Base-by-base conservation (phyloP, 1,140 invertebrate genomes). In the Cardiocondyla obscurior region DNA sequence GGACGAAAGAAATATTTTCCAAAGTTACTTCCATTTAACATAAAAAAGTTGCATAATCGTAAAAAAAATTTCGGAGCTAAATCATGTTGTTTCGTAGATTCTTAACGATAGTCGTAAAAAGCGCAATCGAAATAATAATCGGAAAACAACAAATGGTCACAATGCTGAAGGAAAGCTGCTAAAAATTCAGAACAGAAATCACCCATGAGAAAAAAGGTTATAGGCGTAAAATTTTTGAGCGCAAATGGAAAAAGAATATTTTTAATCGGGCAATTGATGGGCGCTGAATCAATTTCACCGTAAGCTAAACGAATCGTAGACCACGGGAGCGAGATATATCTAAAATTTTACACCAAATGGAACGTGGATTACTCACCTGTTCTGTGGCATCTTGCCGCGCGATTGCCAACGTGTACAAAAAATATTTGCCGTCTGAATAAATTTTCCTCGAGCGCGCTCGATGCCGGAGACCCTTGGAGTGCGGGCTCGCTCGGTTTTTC, bases 351-450 rank as follows among this genome's bases (percentile, higher is more conserved):
- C 14, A 33, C 19, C 25, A 85, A 91, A 89, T 67, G 74, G 69
- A 86, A 88, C 67, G 39, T 67, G 39, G 46, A 73, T 67, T 28
- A 85, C 93, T 93, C 84, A 94, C 93, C 93, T 93, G 25, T 91
- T 92, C 82, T 93, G 91, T 85, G 93, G 93, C 93, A 94, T 94
- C 86, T 90, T 92, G 91, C 55, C 70, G 83, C 67, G 57, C n/a
- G 81, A 87, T 90, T 89, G 90, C 84, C 89, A 89, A 92, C 90
- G 88, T 90, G 91, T 92, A 88, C 87, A 85, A 51, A 67, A 88
- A 83, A 65, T 83, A 86, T 82, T 65, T 51, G 25, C 16, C 5
- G 36, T 42, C 49, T 16, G n/a, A 84, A 76, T 55, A 25, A 42
- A 10, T 44, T 60, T 73, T 85, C 79, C 82, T 67, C 25, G 64